Base-by-base conservation (phyloP, 2,888 invertebrate species). In the Drosophila prolongata region DNA sequence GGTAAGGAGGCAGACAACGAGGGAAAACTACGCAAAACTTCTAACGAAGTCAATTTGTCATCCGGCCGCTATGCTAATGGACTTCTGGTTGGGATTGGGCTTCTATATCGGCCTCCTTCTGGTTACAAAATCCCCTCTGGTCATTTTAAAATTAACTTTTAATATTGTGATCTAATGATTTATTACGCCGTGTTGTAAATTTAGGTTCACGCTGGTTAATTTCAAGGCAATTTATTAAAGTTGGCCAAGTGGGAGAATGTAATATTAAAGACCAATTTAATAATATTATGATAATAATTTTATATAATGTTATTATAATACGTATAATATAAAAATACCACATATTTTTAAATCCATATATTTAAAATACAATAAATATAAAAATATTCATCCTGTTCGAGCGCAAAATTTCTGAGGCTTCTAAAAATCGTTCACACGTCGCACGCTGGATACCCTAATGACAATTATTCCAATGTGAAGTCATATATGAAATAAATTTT, bases 11-110 rank as follows among this genome's bases (percentile, higher is more conserved):
- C 37, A 24, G 52, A 27, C 44, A 10, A 2, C 3, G 40, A 24
- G 46, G 61, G 47, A 58, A 62, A 61, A 61, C 24, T 24, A 24
- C 35, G 49, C 65, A 19, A 40, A 43, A 34, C 42, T 74, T 65
- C 79, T 80, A 82, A 85, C 85, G 80, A 87, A 85, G 72, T 77
- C 85, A 80, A 81, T 87, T 85, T 85, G 85, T 84, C 81, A 84
- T 68, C 75, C 77, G 70, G 70, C 57, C 67, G 66, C 72, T 57
- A 56, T 53, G 71, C 56, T 62, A 69, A 71, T 70, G 52, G 69
- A 52, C 70, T 57, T 52, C 44, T 69, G 59, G 59, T 35, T 24
- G 62, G 49, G 16, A 49, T 43, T 13, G 62, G 19, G 42, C 34
- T 46, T 56, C 58, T 47, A 16, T 13, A 16, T 2, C 30, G 30